phyloP scores from a whole-genome alignment of 92 coral and sea anemone genomes.

The Actinostola sp. region DNA sequence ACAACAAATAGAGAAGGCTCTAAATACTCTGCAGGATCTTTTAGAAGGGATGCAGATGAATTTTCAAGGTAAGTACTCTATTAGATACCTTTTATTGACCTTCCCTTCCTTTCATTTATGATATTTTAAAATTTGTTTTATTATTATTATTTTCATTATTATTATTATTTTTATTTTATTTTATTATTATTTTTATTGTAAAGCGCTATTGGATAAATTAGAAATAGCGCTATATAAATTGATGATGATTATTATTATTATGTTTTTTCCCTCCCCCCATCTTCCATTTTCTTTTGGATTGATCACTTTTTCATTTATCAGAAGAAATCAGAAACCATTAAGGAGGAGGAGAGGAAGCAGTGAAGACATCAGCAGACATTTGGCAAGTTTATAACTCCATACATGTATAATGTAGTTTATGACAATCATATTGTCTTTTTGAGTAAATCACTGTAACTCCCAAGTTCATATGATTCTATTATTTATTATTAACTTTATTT shows the following conservation, averaged over 20 bases:
- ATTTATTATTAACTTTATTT: neutral
- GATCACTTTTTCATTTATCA: too few relatives aligned
- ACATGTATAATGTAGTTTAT: too few relatives aligned
- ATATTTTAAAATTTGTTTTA: neutral
- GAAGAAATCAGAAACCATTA: conserved; percentile 48
- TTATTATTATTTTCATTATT: too few relatives aligned
- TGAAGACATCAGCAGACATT: conserved; percentile 89
- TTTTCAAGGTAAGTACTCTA: conserved; percentile 50
- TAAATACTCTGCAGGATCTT: conserved; percentile 47
- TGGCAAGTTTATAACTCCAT: too few relatives aligned
- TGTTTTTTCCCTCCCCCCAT: too few relatives aligned
- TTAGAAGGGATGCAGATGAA: conserved; percentile 56
- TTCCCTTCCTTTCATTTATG: neutral
- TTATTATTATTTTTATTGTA: too few relatives aligned
- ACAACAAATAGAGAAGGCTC: conserved; percentile 40
- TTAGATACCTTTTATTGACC: neutral
- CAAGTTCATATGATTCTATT: too few relatives aligned
- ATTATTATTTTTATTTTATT: neutral
- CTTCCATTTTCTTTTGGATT: too few relatives aligned
- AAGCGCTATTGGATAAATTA: too few relatives aligned
- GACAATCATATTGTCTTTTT: neutral
- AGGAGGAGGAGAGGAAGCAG: conserved; percentile 98
- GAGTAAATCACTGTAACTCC: too few relatives aligned
- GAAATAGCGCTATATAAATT: too few relatives aligned
- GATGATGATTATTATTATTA: too few relatives aligned